Evolutionary conservation across 1,140 invertebrate species (phyloP).

Genomic region (Bombus terrestris): DNA sequence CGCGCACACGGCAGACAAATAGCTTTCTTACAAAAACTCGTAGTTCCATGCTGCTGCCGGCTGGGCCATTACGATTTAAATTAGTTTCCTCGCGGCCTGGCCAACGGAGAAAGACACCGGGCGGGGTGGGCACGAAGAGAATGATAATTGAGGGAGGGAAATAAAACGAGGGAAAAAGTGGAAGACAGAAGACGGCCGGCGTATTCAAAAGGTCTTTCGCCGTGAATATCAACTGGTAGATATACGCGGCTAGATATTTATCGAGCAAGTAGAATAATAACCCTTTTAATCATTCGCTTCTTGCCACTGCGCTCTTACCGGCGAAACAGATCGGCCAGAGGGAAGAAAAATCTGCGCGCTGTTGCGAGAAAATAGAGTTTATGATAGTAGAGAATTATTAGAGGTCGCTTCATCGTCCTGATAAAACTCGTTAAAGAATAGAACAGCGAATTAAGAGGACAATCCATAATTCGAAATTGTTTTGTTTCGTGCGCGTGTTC

Average conservation of each 20-base stretch:
- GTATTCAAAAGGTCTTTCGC: constrained; percentile 38
- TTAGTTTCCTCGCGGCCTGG: constrained; percentile 52
- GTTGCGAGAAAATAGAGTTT: not conserved
- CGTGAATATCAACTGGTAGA: constrained; percentile 34
- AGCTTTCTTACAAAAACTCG: constrained; percentile 59
- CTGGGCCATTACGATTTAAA: constrained; percentile 65
- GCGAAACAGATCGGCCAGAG: not conserved
- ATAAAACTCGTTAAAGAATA: too few relatives aligned
- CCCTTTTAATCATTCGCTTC: constrained; percentile 26
- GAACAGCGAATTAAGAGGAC: too few relatives aligned
- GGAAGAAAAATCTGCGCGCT: not conserved
- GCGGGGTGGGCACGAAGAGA: not conserved
- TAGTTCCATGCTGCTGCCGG: constrained; percentile 39
- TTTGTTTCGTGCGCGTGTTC: not conserved
- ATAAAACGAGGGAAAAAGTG: constrained; percentile 49
- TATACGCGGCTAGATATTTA: constrained; percentile 29
- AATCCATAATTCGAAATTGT: not conserved
- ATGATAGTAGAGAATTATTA: not conserved
- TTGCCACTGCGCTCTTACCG: not conserved
- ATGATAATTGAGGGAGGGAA: constrained; percentile 34
- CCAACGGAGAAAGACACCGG: not conserved
- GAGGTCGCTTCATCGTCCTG: too few relatives aligned
- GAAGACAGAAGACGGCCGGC: constrained; percentile 8
- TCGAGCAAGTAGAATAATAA: constrained; percentile 36
- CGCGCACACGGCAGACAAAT: constrained; percentile 54